These are phyloP conservation scores for Phataginus tricuspis DNA, from an alignment of 2,797 vertebrate genomes.

Conservation along the genomic window DNA sequence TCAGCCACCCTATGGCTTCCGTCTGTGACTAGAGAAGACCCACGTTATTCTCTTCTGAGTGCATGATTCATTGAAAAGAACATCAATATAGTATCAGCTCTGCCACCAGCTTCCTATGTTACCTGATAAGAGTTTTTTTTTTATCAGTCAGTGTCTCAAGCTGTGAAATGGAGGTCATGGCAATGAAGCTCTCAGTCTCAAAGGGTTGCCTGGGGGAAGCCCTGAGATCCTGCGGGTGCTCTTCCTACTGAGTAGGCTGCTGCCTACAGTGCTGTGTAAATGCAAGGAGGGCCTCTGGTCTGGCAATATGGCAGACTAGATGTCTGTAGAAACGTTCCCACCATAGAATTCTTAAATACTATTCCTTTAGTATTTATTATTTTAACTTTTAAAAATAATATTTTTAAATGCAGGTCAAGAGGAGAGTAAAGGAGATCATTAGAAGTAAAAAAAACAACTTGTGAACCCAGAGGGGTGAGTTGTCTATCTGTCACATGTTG, in stretches of 20 bases:
- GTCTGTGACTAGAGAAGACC: background rate
- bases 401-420: background rate
- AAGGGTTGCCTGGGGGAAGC: background rate
- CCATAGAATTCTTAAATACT: background rate
- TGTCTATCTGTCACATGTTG: background rate
- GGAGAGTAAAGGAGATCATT: background rate
- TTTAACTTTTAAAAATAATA: background rate
- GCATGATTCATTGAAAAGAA: background rate
- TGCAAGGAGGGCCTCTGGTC: too few relatives aligned
- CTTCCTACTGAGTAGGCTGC: background rate
- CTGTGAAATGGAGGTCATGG: background rate
- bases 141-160: background rate
- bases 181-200: background rate
- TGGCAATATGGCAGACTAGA: fast-evolving
- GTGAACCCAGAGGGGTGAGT: background rate
- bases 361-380: background rate
- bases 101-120: background rate
- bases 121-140: fast-evolving
- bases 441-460: background rate
- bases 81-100: background rate
- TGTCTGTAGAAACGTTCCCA: background rate
- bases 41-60: background rate
- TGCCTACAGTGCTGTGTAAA: fast-evolving
- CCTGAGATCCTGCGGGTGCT: fast-evolving
- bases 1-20: fast-evolving